These are phyloP conservation scores for Tipula helvola DNA, from an alignment of 2,888 invertebrate species.

Conservation along the genomic window DNA sequence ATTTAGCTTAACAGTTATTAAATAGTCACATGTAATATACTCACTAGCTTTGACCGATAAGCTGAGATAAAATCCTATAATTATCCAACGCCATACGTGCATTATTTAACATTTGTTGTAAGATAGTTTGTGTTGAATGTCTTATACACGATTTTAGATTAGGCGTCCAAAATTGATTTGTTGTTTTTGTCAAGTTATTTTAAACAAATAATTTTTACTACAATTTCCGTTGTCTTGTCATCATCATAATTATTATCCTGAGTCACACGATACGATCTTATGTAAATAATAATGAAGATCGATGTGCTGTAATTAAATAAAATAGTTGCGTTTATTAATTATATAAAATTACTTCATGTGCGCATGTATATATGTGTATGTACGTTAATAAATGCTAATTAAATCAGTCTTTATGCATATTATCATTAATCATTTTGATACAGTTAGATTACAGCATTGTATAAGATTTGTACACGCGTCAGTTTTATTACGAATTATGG, in stretches of 20 bases:
- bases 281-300: not conserved
- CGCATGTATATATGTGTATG: not conserved
- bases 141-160: not conserved
- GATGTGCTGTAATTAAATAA: not conserved
- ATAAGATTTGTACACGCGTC: not conserved
- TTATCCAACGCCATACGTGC: constrained; percentile 11
- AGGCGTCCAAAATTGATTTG: not conserved
- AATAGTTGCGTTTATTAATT: not conserved
- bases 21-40: not conserved
- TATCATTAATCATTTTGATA: not conserved
- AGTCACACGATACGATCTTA: not conserved
- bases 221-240: not conserved
- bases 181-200: not conserved
- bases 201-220: not conserved
- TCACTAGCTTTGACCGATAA: not conserved
- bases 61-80: not conserved
- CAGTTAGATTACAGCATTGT: not conserved
- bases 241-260: not conserved
- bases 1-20: not conserved
- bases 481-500: not conserved
- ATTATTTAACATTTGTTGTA: constrained; percentile 12
- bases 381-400: not conserved
- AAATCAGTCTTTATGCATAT: not conserved
- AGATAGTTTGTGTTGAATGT: not conserved
- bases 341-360: not conserved